These are phyloP conservation scores for Globia sparganii DNA, from an alignment of 2,888 invertebrate genomes.

Conservation along the genomic window DNA sequence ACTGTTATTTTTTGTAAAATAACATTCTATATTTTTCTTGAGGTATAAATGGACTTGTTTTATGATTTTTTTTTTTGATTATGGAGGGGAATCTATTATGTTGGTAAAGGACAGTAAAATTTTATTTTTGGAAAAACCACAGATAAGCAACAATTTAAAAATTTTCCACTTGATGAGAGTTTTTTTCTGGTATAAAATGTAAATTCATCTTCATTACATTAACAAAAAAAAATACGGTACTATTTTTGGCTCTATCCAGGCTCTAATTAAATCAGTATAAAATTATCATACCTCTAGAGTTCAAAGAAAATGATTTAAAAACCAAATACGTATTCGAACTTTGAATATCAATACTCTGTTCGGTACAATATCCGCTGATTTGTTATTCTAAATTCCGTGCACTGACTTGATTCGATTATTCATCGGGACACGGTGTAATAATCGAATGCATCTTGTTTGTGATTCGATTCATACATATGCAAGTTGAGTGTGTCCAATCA, in stretches of 20 bases:
- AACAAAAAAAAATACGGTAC: background rate
- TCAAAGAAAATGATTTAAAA: constrained; percentile 36
- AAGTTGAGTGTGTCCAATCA: constrained; percentile 27
- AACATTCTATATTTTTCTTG: background rate
- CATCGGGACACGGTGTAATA: constrained; percentile 34
- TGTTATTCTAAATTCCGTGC: constrained; percentile 51
- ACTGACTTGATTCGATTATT: constrained; percentile 47
- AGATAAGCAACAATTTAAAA: background rate
- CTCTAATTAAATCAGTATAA: background rate
- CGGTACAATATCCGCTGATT: constrained; percentile 19
- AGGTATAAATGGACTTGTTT: background rate
- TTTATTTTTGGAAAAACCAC: background rate
- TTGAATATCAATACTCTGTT: constrained; percentile 37
- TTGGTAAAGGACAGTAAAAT: background rate
- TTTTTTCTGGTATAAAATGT: background rate
- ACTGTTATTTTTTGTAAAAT: background rate
- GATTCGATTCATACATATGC: constrained; percentile 56
- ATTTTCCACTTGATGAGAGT: background rate
- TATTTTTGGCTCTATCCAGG: background rate
- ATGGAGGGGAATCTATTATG: background rate
- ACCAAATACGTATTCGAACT: constrained; percentile 47
- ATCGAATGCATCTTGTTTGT: constrained; percentile 57
- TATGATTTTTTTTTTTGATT: background rate
- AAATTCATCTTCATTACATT: background rate
- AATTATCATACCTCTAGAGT: constrained; percentile 17